These are phyloP conservation scores for Uloborus diversus DNA, from an alignment of 1,140 invertebrate species.

Conservation along the genomic window DNA sequence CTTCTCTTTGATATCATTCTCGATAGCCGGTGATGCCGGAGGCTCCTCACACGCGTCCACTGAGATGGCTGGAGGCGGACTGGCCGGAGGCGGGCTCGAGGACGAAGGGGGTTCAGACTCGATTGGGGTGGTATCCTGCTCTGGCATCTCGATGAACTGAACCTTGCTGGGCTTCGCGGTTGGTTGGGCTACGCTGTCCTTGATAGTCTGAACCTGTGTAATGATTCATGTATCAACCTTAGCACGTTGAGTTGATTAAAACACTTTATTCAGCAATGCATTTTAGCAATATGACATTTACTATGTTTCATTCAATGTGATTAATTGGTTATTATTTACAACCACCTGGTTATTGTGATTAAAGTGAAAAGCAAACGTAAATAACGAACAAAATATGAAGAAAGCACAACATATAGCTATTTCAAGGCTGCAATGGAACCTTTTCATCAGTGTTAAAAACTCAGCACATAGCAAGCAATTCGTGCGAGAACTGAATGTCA, in stretches of 20 bases:
- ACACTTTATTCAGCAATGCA: not conserved
- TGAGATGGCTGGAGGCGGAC: slow-evolving; percentile 33
- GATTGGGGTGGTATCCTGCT: slow-evolving; percentile 27
- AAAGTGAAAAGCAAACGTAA: no score
- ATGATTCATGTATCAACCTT: not conserved
- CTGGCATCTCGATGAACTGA: slow-evolving; percentile 53
- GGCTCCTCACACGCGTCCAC: slow-evolving; percentile 36
- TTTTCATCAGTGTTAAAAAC: no score
- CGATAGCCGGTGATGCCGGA: not conserved
- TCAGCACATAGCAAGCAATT: no score
- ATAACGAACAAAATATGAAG: no score
- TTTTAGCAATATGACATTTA: no score
- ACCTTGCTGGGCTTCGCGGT: slow-evolving; percentile 43
- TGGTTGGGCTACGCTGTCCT: slow-evolving; percentile 19
- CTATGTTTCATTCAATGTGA: no score
- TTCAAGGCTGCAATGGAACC: no score
- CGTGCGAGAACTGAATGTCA: no score
- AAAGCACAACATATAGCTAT: no score
- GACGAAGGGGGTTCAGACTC: not conserved
- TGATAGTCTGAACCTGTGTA: slow-evolving; percentile 25
- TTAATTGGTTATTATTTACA: no score
- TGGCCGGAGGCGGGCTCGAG: not conserved
- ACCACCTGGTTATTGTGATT: no score
- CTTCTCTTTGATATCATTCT: slow-evolving; percentile 43
- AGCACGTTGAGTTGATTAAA: not conserved